Conservation (phyloP, 2,797 vertebrate species). For the Bradypodion pumilum region DNA sequence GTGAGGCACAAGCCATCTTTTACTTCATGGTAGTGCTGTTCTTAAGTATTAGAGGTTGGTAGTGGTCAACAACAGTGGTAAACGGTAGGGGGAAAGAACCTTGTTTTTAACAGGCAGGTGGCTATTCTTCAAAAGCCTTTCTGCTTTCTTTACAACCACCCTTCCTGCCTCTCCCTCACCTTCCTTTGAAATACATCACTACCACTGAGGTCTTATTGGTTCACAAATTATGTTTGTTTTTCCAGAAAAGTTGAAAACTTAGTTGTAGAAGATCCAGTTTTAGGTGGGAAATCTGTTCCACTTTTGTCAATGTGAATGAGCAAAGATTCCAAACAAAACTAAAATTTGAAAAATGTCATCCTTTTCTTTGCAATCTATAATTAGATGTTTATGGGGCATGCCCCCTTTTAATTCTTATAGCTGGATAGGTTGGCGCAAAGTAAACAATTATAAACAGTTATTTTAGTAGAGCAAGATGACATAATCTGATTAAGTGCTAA, state of each 20-base stretch:
- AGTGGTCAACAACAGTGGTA: not conserved
- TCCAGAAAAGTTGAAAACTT: not conserved
- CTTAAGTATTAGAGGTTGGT: not conserved
- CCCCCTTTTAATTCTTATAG: not conserved
- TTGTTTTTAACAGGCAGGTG: not conserved
- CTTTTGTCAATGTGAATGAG: not conserved
- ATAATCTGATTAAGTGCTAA: conserved; percentile 19
- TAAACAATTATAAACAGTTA: conserved; percentile 19
- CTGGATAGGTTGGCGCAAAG: not conserved
- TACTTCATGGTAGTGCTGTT: not conserved
- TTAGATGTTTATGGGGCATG: not conserved
- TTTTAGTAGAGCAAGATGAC: conserved; percentile 9
- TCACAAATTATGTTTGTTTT: not conserved
- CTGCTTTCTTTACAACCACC: too few species aligned
- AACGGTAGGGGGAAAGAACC: not conserved
- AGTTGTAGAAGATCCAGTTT: not conserved
- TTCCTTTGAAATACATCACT: too few species aligned
- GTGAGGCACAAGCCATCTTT: not conserved
- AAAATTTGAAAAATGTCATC: not conserved
- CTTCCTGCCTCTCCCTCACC: too few species aligned
- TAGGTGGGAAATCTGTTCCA: not conserved
- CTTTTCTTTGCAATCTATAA: not conserved
- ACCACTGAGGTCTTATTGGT: not conserved
- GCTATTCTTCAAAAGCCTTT: conserved; percentile 1
- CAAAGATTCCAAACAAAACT: not conserved